A percentile compares a stretch with the other conserved stretches of the same genome.
Conservation (phyloP, 2,888 invertebrate genomes). For the Noctua comes region DNA sequence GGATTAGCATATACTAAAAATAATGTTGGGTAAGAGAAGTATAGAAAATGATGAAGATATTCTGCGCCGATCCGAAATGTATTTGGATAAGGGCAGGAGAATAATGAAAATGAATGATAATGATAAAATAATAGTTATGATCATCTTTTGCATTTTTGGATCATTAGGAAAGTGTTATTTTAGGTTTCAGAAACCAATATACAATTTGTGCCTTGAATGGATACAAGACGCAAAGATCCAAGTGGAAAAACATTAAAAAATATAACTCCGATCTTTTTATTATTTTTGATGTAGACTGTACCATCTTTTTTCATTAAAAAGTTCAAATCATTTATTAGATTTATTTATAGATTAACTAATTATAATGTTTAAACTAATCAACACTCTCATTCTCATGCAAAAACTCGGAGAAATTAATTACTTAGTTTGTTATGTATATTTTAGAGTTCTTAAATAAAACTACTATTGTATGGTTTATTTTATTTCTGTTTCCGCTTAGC, state of each 20-base stretch:
- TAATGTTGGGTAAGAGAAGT: too few species aligned
- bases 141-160: neutral
- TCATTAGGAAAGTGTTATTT: neutral
- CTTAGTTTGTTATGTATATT: neutral
- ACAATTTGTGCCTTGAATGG: neutral
- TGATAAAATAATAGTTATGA: neutral
- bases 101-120: too few species aligned
- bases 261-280: neutral
- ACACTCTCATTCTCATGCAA: constrained; percentile 22
- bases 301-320: neutral
- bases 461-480: neutral
- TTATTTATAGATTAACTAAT: constrained; percentile 12
- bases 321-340: neutral
- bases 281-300: constrained; percentile 6
- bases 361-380: constrained; percentile 20
- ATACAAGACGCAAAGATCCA: neutral
- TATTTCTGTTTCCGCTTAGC: neutral
- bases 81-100: too few species aligned
- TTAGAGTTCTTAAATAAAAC: constrained; percentile 7
- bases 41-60: too few species aligned
- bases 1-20: too few species aligned
- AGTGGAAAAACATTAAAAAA: neutral
- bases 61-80: too few species aligned
- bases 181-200: neutral
- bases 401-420: constrained; percentile 19